Evolutionary conservation across 2,888 invertebrate species (phyloP).

Genomic region (Drosophila conformis): DNA sequence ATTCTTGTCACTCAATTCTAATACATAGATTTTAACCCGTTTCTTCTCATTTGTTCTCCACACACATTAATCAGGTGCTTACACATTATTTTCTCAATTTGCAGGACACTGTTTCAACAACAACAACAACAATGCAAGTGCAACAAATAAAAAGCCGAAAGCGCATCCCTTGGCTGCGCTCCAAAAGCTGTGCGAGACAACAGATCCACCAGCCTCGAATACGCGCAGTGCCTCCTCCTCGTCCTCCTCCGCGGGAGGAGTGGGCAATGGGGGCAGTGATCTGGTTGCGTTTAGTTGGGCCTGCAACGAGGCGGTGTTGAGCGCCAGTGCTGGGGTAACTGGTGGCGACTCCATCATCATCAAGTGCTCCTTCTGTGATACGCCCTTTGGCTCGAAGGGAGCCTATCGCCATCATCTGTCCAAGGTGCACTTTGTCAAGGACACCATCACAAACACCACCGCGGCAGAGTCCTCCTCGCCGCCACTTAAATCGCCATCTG

Average conservation of each 20-base stretch:
- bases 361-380: constrained; percentile 98
- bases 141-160: constrained; percentile 74
- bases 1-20: not conserved
- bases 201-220: constrained; percentile 87
- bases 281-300: constrained; percentile 97
- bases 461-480: constrained; percentile 86
- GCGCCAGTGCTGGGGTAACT: constrained; percentile 84
- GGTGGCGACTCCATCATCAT: constrained; percentile 90
- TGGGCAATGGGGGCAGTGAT: constrained; percentile 69
- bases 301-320: constrained; percentile 95
- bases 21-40: not conserved
- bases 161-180: constrained; percentile 97
- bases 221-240: constrained; percentile 69
- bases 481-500: constrained; percentile 86
- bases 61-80: constrained; percentile 5
- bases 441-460: constrained; percentile 86
- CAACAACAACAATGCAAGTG: constrained; percentile 47
- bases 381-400: constrained; percentile 97
- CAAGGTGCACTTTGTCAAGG: constrained; percentile 97
- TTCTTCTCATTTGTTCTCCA: not conserved
- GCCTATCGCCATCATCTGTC: constrained; percentile 98
- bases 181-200: constrained; percentile 98
- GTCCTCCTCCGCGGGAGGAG: constrained; percentile 12
- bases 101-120: constrained; percentile 62
- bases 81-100: not conserved